Evolutionary conservation across 2,113 vertebrate genomes (phyloP).

Genomic region (Amazona vittata): DNA sequence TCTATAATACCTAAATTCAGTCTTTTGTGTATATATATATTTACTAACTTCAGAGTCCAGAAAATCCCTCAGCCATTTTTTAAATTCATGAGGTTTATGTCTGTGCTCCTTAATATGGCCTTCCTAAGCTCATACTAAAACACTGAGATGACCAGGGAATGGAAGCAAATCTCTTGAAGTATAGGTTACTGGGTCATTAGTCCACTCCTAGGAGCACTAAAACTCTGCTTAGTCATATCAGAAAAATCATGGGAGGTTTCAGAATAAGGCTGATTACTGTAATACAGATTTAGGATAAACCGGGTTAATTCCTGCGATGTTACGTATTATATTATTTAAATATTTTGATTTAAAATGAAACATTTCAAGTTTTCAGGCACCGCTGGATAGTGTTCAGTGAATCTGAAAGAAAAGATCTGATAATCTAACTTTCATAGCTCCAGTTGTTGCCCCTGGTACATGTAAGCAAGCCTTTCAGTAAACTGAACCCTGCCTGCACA

Average conservation of each 20-base stretch:
- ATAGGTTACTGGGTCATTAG: background rate
- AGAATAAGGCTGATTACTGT: background rate
- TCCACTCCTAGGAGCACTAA: background rate
- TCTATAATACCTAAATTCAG: background rate
- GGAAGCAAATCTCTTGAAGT: background rate
- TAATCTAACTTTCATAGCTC: background rate
- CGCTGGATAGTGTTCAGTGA: background rate
- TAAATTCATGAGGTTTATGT: background rate
- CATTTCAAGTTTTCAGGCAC: background rate
- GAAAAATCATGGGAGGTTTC: background rate
- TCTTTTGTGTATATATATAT: background rate
- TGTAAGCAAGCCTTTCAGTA: background rate
- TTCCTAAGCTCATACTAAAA: background rate
- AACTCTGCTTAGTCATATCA: background rate
- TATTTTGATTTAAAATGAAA: background rate
- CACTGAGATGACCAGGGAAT: background rate
- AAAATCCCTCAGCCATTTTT: background rate
- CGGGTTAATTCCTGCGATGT: background rate
- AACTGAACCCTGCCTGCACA: background rate
- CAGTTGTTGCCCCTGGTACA: background rate
- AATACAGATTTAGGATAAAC: background rate
- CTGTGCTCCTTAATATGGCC: background rate
- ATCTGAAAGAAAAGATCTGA: background rate
- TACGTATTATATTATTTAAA: background rate
- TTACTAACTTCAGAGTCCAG: background rate